A percentile compares a stretch with the other conserved stretches of the same genome.
Evolutionary conservation across 2,113 vertebrate genomes (phyloP).

Genomic region (Dolichallabes microphthalmus): DNA sequence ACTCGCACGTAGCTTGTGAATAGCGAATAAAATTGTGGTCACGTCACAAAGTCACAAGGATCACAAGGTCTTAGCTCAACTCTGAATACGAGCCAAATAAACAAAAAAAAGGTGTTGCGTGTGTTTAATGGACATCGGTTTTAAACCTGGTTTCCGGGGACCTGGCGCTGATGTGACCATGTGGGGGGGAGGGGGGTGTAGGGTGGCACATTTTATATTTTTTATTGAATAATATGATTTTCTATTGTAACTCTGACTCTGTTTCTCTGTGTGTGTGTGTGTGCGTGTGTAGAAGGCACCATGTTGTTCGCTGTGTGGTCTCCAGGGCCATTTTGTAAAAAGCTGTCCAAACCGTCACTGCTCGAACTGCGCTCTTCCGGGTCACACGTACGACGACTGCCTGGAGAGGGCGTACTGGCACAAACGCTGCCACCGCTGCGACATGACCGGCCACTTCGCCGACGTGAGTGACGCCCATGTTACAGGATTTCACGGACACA

Average conservation of each 20-base stretch:
- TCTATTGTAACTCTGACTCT: background rate
- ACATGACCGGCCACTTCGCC: slow-evolving; percentile 85
- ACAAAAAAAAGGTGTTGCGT: background rate
- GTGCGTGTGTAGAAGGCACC: slow-evolving; percentile 73
- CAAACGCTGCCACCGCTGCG: slow-evolving; percentile 85
- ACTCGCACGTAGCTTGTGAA: background rate
- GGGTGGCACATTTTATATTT: too few relatives aligned
- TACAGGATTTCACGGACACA: background rate
- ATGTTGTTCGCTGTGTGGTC: slow-evolving; percentile 83
- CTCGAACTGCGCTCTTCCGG: slow-evolving; percentile 84
- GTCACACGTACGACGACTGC: slow-evolving; percentile 78
- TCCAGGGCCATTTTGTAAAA: slow-evolving; percentile 71
- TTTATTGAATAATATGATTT: background rate
- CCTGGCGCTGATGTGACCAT: background rate
- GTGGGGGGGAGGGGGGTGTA: too few relatives aligned
- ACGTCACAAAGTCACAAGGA: too few relatives aligned
- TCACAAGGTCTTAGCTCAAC: background rate
- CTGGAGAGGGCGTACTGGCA: slow-evolving; percentile 79
- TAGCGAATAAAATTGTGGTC: background rate
- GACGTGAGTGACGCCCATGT: slow-evolving; percentile 81
- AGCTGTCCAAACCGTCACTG: slow-evolving; percentile 82
- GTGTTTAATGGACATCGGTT: background rate
- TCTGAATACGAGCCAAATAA: background rate
- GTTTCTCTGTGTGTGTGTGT: slow-evolving; percentile 2
- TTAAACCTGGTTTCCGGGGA: background rate